These are phyloP conservation scores for Dipodomys ordii DNA, from an alignment of 2,113 vertebrate species.

Conservation along the genomic window DNA sequence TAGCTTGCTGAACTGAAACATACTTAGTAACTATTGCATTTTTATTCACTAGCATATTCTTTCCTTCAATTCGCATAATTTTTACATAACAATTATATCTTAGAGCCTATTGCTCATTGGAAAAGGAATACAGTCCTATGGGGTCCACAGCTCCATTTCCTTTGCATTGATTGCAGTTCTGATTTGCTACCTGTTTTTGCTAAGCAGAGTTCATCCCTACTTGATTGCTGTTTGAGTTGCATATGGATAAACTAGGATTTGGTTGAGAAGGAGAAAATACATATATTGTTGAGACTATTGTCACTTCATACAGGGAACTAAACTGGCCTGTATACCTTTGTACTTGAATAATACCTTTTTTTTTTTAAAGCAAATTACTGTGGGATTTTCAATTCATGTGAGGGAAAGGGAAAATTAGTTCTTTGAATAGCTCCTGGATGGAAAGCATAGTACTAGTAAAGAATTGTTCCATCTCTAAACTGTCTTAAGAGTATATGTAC, in stretches of 20 bases:
- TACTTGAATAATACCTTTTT: not conserved
- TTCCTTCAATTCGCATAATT: not conserved
- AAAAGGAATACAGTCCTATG: not conserved
- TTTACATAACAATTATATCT: not conserved
- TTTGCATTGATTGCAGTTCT: not conserved
- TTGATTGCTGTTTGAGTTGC: not conserved
- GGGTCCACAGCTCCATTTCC: not conserved
- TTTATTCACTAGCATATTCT: not conserved
- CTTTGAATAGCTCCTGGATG: not conserved
- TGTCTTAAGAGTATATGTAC: not conserved
- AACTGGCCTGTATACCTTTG: not conserved
- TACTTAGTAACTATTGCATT: not conserved
- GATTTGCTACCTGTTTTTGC: not conserved
- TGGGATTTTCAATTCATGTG: not conserved
- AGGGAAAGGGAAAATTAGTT: not conserved
- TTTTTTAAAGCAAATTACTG: slow-evolving; percentile 2
- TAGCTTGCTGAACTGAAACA: slow-evolving; percentile 8
- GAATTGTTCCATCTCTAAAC: not conserved
- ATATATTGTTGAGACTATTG: not conserved
- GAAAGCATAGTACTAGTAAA: not conserved
- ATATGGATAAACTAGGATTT: not conserved
- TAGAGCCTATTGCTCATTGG: not conserved
- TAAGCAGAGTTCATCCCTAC: not conserved
- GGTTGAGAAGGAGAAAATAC: not conserved
- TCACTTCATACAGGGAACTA: not conserved